These are phyloP conservation scores for Myiopsitta monachus DNA, from an alignment of 2,113 vertebrate genomes.

Conservation along the genomic window DNA sequence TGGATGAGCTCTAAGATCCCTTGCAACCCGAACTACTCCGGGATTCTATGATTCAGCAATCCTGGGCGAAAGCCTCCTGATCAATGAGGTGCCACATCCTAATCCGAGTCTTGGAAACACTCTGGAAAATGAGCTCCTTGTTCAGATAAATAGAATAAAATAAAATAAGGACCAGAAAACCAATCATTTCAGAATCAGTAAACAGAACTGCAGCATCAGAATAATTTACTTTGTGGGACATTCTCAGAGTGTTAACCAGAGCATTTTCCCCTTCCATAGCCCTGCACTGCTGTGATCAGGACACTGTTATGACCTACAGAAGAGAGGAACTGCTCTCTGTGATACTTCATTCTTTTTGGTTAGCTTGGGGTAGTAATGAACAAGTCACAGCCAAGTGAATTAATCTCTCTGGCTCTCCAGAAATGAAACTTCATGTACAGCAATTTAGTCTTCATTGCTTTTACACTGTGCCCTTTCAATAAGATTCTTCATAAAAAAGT, in stretches of 20 bases:
- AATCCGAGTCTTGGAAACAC: not conserved
- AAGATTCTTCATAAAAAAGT: slow-evolving; percentile 66
- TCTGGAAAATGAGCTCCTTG: slow-evolving; percentile 28
- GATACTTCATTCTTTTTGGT: slow-evolving; percentile 67
- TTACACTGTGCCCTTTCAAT: slow-evolving; percentile 52
- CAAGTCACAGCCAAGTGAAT: slow-evolving; percentile 71
- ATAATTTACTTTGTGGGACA: slow-evolving; percentile 18
- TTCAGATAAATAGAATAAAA: not conserved
- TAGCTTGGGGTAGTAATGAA: slow-evolving; percentile 68
- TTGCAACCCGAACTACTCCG: not conserved
- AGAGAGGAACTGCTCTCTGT: slow-evolving; percentile 41
- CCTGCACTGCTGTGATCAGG: slow-evolving; percentile 55
- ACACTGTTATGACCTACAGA: slow-evolving; percentile 28
- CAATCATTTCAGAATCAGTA: not conserved
- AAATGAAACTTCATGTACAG: slow-evolving; percentile 64
- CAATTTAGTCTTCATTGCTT: slow-evolving; percentile 67
- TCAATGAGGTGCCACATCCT: not conserved
- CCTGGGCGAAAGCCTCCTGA: not conserved
- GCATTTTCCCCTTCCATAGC: slow-evolving; percentile 19
- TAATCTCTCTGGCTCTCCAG: slow-evolving; percentile 69
- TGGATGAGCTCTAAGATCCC: not conserved
- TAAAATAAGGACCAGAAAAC: slow-evolving; percentile 1
- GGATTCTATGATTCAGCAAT: not conserved
- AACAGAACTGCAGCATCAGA: slow-evolving; percentile 36
- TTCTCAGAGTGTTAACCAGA: not conserved